Base-by-base conservation (phyloP, 2,797 vertebrate species). In the Pangasius larnaudii region DNA sequence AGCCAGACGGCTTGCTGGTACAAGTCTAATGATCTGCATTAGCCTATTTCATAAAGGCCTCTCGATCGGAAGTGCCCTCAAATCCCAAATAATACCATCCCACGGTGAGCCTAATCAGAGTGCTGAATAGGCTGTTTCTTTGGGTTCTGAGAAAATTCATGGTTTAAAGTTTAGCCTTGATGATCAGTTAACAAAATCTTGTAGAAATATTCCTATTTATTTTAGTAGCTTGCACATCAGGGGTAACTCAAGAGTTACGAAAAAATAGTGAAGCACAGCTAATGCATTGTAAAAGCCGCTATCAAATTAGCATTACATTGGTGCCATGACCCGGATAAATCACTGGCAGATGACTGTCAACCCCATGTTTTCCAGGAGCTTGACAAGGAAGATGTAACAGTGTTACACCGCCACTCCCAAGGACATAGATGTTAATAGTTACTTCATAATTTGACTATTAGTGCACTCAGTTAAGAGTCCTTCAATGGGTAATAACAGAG, bases 41-140 rank as follows among this genome's bases (percentile, higher is more conserved):
- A 30, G 27, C 24, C 49, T 58, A 61, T 78, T 84, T 84, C 69
- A 42, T 49, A 27, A 39, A 72, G 86, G 74, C 82, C 72, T 79
- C 82, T 63, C 22, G 24, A 67, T 58, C 61, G 72, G 87, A 88
- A 88, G 87, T 58, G 36, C 58, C 51, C 53, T 77, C 72, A 58
- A 84, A 88, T 42, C 71, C 61, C 49, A 79, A 84, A 88, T 63
- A 88, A 88, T 85, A 85, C 49, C 51, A 22, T 69, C 87, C 74
- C 33, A 71, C 11, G 18, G 58, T 69, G 59, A 85, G 75, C 51
- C 83, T 85, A 36, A 61, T 59, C 74, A 59, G 36, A 72, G 51
- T 27, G 75, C 51, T 71, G 74, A 85, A 79, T 80, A 88, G n/a
- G 33, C 74, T 61, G 13, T 30, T 67, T 83, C 11, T 46, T 69